Base-by-base conservation (phyloP, 2,888 invertebrate species). In the Papilio gigon region DNA sequence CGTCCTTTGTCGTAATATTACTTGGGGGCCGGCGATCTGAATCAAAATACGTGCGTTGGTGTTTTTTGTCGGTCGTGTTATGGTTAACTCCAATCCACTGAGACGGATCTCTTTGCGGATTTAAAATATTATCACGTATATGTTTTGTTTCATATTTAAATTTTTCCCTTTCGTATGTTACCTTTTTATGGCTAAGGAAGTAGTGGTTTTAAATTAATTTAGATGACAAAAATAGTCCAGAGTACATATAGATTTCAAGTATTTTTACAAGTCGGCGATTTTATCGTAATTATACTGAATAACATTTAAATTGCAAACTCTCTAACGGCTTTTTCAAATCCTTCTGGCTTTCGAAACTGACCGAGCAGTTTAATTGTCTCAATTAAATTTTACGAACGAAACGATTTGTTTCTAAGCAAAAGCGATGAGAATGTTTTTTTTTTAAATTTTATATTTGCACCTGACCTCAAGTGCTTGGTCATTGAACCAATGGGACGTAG, bases 311-410 rank as follows among this genome's bases (percentile, higher is more conserved):
- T 12, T 37, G 6, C 12, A 37, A 20, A 59, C 35, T 58, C n/a
- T 37, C 37, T 59, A 59, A 59, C 33, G 59, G 59, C 37, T 59
- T 20, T 22, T 17, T n/a, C n/a, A n/a, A 56, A 66, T 37, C 59
- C 37, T 66, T 60, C 27, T 37, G 44, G 12, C 50, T 61, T 67
- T 30, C 40, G 22, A 76, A 67, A 76, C 71, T 73, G 70, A 77
- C 73, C 71, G 76, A 76, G 76, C 79, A 75, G 77, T 84, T 84
- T 82, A 81, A 80, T 80, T 80, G 77, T 77, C 73, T 72, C 84
- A 84, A 87, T 87, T 85, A 86, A 85, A 75, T 78, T 85, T 87
- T 86, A 87, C 80, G 84, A 83, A 74, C 85, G 79, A 84, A 87
- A 88, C 86, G 87, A 84, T 84, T 86, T 85, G 27, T 84, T 85